Evolutionary conservation across 2,888 invertebrate species (phyloP).

Genomic region (Hesperia comma): DNA sequence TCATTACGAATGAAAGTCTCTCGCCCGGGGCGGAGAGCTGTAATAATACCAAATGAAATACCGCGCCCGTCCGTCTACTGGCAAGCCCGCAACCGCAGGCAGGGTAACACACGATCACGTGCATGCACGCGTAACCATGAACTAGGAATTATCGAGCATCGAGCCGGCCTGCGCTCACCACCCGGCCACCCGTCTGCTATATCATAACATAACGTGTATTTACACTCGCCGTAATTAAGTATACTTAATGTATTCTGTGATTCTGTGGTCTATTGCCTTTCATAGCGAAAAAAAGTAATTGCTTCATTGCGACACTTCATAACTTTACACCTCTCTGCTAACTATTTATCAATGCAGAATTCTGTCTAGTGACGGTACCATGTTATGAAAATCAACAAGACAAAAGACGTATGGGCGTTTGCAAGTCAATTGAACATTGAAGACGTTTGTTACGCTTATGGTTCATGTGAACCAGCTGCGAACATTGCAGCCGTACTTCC

Average conservation of each 20-base stretch:
- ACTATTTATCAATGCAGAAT: background rate
- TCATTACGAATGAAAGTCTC: conserved; percentile 74
- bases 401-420: conserved; percentile 42
- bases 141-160: conserved; percentile 55
- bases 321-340: too few species aligned
- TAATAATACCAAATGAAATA: conserved; percentile 75
- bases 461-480: conserved; percentile 59
- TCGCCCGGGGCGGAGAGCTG: conserved; percentile 58
- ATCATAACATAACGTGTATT: conserved; percentile 38
- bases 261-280: too few species aligned
- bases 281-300: too few species aligned
- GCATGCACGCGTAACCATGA: conserved; percentile 65
- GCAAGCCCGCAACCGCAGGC: conserved; percentile 66
- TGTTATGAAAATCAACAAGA: conserved; percentile 42
- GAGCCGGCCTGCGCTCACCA: conserved; percentile 1
- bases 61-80: conserved; percentile 61
- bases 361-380: conserved; percentile 26
- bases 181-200: conserved; percentile 10
- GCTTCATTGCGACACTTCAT: too few species aligned
- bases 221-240: background rate
- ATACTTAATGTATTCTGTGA: too few species aligned
- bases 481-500: conserved; percentile 65
- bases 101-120: conserved; percentile 54
- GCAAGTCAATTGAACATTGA: conserved; percentile 38
- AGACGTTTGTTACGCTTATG: conserved; percentile 34